Evolutionary conservation across 2,113 vertebrate species (phyloP).

Genomic region (Misgurnus mizolepis): DNA sequence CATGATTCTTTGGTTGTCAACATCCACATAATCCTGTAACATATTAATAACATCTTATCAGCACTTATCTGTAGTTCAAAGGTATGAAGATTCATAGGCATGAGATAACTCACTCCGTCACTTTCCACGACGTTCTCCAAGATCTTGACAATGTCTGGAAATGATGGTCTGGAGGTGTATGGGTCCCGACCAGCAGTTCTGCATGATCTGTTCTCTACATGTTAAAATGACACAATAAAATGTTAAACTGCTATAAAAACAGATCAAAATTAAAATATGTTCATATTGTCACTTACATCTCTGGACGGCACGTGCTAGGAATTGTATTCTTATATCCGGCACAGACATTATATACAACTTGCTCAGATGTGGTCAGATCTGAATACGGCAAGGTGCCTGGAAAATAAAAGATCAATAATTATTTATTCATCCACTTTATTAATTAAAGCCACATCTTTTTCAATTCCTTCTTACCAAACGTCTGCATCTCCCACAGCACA

Average conservation of each 20-base stretch:
- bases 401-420: slow-evolving; percentile 14
- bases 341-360: slow-evolving; percentile 72
- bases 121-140: slow-evolving; percentile 71
- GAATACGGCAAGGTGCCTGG: slow-evolving; percentile 73
- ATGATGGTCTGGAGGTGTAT: slow-evolving; percentile 66
- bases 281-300: slow-evolving; percentile 67
- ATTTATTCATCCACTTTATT: not conserved
- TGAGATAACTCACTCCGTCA: slow-evolving; percentile 65
- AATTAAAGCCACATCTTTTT: not conserved
- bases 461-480: slow-evolving; percentile 68
- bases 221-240: not conserved
- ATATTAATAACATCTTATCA: slow-evolving; percentile 18
- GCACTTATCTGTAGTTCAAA: slow-evolving; percentile 16
- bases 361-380: slow-evolving; percentile 67
- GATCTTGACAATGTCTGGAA: slow-evolving; percentile 64
- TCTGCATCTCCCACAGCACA: slow-evolving; percentile 77
- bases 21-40: slow-evolving; percentile 73
- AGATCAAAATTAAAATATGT: not conserved
- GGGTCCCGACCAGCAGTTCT: slow-evolving; percentile 71
- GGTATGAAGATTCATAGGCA: not conserved
- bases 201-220: slow-evolving; percentile 69
- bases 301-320: slow-evolving; percentile 69
- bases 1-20: slow-evolving; percentile 53
- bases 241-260: not conserved
- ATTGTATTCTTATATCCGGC: slow-evolving; percentile 69